Evolutionary conservation across 2,888 invertebrate species (phyloP).

Genomic region (Exephanes ischioxanthus): DNA sequence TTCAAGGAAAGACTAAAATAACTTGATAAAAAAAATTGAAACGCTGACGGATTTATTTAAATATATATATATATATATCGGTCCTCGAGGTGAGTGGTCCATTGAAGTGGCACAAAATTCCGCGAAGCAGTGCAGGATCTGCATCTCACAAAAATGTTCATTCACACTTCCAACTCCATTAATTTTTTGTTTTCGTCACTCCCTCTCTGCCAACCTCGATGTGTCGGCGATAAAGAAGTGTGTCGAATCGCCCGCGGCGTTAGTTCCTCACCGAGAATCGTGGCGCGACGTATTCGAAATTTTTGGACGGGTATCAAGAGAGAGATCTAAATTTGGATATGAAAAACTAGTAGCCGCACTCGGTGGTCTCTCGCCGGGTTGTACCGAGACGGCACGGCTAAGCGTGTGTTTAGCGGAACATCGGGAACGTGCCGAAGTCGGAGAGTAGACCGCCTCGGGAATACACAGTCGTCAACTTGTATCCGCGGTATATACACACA

Average conservation of each 20-base stretch:
- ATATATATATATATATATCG: neutral
- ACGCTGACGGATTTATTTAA: neutral
- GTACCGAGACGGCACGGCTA: slow-evolving; percentile 16
- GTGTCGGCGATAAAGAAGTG: slow-evolving; percentile 29
- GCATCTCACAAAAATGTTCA: slow-evolving; percentile 11
- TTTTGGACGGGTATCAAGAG: slow-evolving; percentile 66
- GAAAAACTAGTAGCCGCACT: slow-evolving; percentile 45
- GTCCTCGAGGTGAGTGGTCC: neutral
- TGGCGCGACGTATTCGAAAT: slow-evolving; percentile 31
- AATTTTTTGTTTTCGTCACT: neutral
- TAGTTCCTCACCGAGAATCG: slow-evolving; percentile 2
- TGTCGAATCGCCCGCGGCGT: neutral
- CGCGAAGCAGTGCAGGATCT: neutral
- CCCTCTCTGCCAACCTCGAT: neutral
- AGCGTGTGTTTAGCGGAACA: slow-evolving; percentile 27
- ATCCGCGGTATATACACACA: slow-evolving; percentile 20
- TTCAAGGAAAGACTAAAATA: neutral
- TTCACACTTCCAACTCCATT: neutral
- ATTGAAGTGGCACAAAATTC: slow-evolving; percentile 5
- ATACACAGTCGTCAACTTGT: slow-evolving; percentile 25
- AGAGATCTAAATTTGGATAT: slow-evolving; percentile 65
- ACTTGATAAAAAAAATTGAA: neutral
- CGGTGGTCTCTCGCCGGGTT: slow-evolving; percentile 14
- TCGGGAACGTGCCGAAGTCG: slow-evolving; percentile 28
- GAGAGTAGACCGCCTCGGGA: neutral